These are phyloP conservation scores for Catonia carolina DNA, from an alignment of 2,888 invertebrate species.

Conservation along the genomic window DNA sequence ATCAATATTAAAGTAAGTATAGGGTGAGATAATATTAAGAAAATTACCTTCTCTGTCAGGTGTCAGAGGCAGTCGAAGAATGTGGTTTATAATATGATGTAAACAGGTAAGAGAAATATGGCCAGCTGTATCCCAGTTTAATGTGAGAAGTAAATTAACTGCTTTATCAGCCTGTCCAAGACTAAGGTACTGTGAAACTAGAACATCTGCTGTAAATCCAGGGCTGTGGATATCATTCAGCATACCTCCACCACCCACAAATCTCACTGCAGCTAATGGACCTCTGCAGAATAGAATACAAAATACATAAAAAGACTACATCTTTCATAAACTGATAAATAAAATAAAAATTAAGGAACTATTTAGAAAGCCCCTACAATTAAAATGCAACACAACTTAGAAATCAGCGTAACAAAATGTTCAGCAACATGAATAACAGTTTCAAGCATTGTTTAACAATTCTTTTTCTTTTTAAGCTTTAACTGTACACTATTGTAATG, in stretches of 20 bases:
- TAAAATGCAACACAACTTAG: no score
- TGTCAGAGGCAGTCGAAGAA: conserved; percentile 53
- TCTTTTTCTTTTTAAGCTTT: no score
- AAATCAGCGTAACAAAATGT: no score
- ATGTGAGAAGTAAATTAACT: conserved; percentile 54
- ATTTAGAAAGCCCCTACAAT: no score
- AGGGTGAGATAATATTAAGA: no score
- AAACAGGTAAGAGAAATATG: conserved; percentile 66
- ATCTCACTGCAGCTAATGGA: conserved; percentile 50
- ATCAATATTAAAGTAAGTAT: no score
- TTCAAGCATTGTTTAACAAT: no score
- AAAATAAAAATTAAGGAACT: no score
- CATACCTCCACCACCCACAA: conserved; percentile 47
- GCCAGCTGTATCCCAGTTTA: conserved; percentile 76
- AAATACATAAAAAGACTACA: background rate
- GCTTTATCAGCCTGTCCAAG: conserved; percentile 60
- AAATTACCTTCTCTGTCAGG: conserved; percentile 54
- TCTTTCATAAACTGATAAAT: no score
- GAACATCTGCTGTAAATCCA: conserved; percentile 52
- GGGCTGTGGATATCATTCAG: conserved; percentile 43
- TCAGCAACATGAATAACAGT: no score
- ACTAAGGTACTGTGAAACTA: conserved; percentile 58
- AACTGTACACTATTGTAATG: no score
- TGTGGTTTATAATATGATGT: conserved; percentile 62
- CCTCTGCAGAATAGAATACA: conserved; percentile 41